Conservation (phyloP, 2,888 invertebrate genomes). For the Caenorhabditis japonica region DNA sequence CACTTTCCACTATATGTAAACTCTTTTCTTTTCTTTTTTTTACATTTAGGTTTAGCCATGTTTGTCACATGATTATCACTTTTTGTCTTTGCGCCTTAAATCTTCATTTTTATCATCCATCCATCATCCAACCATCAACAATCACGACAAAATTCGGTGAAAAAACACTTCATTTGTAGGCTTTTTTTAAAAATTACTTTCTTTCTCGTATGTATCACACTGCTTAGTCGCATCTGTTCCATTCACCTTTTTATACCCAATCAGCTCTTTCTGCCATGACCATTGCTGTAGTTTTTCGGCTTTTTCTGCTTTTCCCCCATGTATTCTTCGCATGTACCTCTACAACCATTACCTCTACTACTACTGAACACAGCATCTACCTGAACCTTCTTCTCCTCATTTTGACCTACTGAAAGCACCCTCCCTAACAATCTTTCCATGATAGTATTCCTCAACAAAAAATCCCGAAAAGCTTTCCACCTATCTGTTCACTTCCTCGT, state of each 20-base stretch:
- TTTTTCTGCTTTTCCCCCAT: not conserved
- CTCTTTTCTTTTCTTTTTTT: not conserved
- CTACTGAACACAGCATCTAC: not conserved
- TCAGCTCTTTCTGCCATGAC: constrained; percentile 6
- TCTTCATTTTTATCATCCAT: not conserved
- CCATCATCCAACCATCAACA: not conserved
- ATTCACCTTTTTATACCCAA: not conserved
- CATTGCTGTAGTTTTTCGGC: too few relatives aligned
- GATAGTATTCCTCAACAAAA: constrained; percentile 28
- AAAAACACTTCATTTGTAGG: constrained; percentile 45
- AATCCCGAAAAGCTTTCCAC: constrained; percentile 42
- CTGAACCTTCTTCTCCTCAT: constrained; percentile 7
- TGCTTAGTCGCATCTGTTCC: constrained; percentile 15
- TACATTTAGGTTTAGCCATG: constrained; percentile 41
- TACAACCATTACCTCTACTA: constrained; percentile 15
- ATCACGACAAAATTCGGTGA: constrained; percentile 21
- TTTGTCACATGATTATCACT: constrained; percentile 49
- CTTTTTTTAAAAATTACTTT: constrained; percentile 25
- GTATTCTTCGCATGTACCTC: not conserved
- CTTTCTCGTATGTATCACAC: constrained; percentile 5
- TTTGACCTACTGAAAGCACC: constrained; percentile 4
- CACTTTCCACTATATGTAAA: constrained; percentile 6
- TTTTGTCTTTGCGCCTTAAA: constrained; percentile 21
- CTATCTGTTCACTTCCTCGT: constrained; percentile 28
- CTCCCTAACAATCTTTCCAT: constrained; percentile 24